Evolutionary conservation across 2,797 vertebrate genomes (phyloP).

Genomic region (Hyperoplus lanceolatus): DNA sequence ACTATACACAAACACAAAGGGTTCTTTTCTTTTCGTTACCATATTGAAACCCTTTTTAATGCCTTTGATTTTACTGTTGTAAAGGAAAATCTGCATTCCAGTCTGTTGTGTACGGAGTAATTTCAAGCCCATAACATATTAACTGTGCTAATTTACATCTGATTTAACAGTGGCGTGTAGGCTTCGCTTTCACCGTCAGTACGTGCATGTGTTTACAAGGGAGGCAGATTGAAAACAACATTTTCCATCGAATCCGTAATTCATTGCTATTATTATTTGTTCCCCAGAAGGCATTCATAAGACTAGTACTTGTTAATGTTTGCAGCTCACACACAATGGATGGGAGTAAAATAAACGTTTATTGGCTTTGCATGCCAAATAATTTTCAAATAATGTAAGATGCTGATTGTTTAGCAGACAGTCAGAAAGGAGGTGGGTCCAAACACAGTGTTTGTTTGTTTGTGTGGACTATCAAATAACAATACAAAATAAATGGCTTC

Average conservation of each 20-base stretch:
- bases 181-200: constrained; percentile 8
- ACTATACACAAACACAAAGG: neutral
- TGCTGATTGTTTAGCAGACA: constrained; percentile 14
- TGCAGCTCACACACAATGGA: constrained; percentile 21
- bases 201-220: constrained; percentile 24
- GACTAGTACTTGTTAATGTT: constrained; percentile 4
- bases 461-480: neutral
- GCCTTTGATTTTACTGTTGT: neutral
- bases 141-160: neutral
- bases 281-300: neutral
- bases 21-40: neutral
- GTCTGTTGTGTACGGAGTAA: neutral
- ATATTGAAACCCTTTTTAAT: neutral
- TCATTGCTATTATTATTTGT: neutral
- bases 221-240: constrained; percentile 4
- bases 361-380: constrained; percentile 25
- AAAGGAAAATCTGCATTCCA: neutral
- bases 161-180: neutral
- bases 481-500: neutral
- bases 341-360: constrained; percentile 43
- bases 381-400: constrained; percentile 26
- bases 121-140: neutral
- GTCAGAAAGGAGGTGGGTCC: neutral
- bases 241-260: neutral
- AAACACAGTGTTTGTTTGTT: neutral